Evolutionary conservation across 2,113 vertebrate genomes (phyloP), one percentile per base, ranked within the genome.

Genomic region (Thryonomys swinderianus): DNA sequence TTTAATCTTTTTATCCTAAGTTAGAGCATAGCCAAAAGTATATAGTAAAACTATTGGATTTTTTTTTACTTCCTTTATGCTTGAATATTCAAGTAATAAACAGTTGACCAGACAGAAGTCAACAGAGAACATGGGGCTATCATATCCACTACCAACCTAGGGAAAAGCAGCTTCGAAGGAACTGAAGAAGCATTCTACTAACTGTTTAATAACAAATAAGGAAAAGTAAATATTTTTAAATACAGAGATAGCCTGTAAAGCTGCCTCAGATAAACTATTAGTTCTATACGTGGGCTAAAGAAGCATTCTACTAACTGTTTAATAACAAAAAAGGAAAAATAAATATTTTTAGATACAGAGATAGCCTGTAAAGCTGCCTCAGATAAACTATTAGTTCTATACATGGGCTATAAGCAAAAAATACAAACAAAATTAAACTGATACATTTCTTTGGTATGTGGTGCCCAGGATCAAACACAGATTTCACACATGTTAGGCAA

Each of bases 151-250:
- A 90, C 14, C 18, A 73, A 64, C 79, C 23, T 42, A 91, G 5
- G 27, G n/a, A 95, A 94, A 81, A 85, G 1, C 12, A 93, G 13
- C 16, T 80, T 71, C 23, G n/a, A 78, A 3, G 59, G 14, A 92
- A 85, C 1, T 87, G 18, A 74, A 92, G 69, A 40, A 92, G 86
- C 5, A 73, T 25, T 74, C 32, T 62, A 85, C 27, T 74, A 76
- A 84, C 90, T 95, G 91, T 67, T 90, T 34, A 34, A 53, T 91
- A 78, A 81, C 34, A 85, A 48, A 93, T 71, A 89, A 2, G 80
- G n/a, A 73, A 88, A 82, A 88, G 73, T 66, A 91, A 87, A 30
- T 79, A 78, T 57, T 80, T 85, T 86, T n/a, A 90, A 81, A 61
- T 34, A 81, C 4, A 90, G 42, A 71, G 21, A 18, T 6, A 84